Conservation (phyloP, 2,113 vertebrate genomes). For the Crotalus horridus region DNA sequence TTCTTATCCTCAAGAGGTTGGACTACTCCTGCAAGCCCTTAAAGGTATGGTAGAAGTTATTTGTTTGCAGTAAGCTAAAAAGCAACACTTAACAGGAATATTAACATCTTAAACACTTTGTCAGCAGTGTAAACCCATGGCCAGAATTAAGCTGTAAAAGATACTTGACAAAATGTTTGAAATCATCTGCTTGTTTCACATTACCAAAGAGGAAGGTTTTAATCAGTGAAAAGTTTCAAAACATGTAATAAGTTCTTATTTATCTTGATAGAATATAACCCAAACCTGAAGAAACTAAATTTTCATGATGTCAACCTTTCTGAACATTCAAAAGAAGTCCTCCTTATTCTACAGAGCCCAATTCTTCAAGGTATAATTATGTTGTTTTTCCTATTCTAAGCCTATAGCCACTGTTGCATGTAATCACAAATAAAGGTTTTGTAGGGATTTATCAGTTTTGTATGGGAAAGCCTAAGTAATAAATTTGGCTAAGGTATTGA, state of each 20-base stretch:
- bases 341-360: slow-evolving; percentile 75
- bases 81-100: not conserved
- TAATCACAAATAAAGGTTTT: not conserved
- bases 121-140: not conserved
- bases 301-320: slow-evolving; percentile 83
- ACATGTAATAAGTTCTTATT: slow-evolving; percentile 26
- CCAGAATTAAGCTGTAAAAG: not conserved
- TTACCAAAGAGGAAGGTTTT: not conserved
- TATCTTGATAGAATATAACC: slow-evolving; percentile 68
- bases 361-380: slow-evolving; percentile 73
- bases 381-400: not conserved
- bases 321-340: slow-evolving; percentile 77
- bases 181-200: not conserved
- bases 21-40: slow-evolving; percentile 69
- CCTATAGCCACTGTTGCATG: not conserved
- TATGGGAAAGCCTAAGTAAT: not conserved
- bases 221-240: not conserved
- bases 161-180: not conserved
- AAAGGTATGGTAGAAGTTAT: slow-evolving; percentile 64
- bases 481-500: not conserved
- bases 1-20: slow-evolving; percentile 61
- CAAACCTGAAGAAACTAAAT: slow-evolving; percentile 71
- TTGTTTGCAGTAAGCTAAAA: not conserved
- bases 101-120: not conserved
- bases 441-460: not conserved